phyloP scores from a whole-genome alignment of 2,888 invertebrate genomes.

The Trichopria drosophilae region DNA sequence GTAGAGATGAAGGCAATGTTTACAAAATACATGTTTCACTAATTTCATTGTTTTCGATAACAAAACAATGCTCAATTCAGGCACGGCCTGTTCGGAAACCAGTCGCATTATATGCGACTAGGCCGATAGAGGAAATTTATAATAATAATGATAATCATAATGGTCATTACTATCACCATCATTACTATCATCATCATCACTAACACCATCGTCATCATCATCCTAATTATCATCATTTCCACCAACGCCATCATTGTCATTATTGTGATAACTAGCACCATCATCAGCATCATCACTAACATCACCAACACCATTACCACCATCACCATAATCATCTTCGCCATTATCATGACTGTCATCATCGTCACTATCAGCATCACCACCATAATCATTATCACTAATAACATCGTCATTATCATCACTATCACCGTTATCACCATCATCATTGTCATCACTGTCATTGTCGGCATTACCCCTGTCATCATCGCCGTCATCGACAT shows the following conservation, averaged over 20 bases:
- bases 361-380: background rate
- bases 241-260: too few relatives aligned
- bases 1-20: too few relatives aligned
- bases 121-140: too few relatives aligned
- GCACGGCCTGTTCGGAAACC: too few relatives aligned
- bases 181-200: too few relatives aligned
- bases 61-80: too few relatives aligned
- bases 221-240: background rate
- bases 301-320: background rate
- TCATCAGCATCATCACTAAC: background rate
- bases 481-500: background rate
- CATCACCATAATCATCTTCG: background rate
- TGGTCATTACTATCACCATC: too few relatives aligned
- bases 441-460: background rate
- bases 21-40: too few relatives aligned
- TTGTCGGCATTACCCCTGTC: background rate
- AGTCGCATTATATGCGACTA: too few relatives aligned
- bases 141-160: too few relatives aligned
- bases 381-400: background rate
- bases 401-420: background rate
- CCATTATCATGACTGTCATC: background rate
- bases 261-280: background rate
- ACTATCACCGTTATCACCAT: background rate
- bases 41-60: too few relatives aligned
- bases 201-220: background rate